Conservation (phyloP, 2,113 vertebrate genomes). For the Vicugna pacos region DNA sequence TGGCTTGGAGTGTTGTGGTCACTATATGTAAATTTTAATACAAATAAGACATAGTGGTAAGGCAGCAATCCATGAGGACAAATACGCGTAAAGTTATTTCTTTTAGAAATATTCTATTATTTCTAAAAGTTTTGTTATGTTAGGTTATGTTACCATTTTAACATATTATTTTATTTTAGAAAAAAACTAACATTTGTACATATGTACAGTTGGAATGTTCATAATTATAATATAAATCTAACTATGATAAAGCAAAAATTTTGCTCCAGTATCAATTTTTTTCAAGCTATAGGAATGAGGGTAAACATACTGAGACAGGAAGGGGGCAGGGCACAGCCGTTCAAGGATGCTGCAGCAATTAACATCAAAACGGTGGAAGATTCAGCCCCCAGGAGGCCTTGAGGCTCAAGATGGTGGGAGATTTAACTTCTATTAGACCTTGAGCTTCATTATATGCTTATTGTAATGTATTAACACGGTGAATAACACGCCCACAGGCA, state of each 20-base stretch:
- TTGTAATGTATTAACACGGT: too few species aligned
- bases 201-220: background rate
- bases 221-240: background rate
- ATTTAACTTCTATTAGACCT: too few species aligned
- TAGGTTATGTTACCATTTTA: background rate
- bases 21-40: constrained; percentile 23
- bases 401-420: too few species aligned
- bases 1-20: constrained; percentile 42
- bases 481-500: too few species aligned
- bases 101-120: constrained; percentile 4
- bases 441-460: too few species aligned
- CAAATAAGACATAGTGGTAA: background rate
- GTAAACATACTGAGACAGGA: too few species aligned
- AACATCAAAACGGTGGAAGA: too few species aligned
- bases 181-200: background rate
- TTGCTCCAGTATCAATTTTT: background rate
- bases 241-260: background rate
- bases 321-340: too few species aligned
- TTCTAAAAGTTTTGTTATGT: background rate
- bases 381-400: too few species aligned
- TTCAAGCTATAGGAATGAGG: background rate
- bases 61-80: background rate
- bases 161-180: background rate
- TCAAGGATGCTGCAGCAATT: too few species aligned
- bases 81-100: background rate